Conservation (phyloP, 2,888 invertebrate species). For the Drosophila phalerata region DNA sequence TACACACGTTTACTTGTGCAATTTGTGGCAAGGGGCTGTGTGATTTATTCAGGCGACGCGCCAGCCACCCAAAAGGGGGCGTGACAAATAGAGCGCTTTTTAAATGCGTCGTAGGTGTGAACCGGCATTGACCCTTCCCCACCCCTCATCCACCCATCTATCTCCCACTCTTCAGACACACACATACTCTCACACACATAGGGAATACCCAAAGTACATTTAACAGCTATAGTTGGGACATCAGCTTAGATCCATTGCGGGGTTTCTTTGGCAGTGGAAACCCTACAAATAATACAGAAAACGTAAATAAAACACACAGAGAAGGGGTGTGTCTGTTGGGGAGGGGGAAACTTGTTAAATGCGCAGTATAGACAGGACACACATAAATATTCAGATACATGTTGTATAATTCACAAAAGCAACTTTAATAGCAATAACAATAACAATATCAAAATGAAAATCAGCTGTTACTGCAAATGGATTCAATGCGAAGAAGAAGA, state of each 20-base stretch:
- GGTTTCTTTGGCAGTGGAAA: conserved; percentile 65
- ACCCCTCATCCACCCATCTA: neutral
- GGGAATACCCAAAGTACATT: conserved; percentile 1
- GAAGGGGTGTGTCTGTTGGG: neutral
- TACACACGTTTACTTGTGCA: conserved; percentile 7
- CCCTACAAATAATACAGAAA: conserved; percentile 52
- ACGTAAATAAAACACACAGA: conserved; percentile 1
- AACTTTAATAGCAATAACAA: conserved; percentile 50
- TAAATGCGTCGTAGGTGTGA: conserved; percentile 67
- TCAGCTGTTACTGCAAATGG: conserved; percentile 45
- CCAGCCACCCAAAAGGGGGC: conserved; percentile 27
- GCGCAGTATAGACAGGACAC: conserved; percentile 61
- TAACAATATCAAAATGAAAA: conserved; percentile 37
- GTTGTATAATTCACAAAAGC: conserved; percentile 14
- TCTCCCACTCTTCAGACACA: neutral
- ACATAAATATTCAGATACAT: conserved; percentile 25
- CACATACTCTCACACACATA: neutral
- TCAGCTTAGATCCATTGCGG: conserved; percentile 50
- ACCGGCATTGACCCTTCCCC: conserved; percentile 35
- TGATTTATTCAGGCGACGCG: conserved; percentile 58
- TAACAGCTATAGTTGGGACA: conserved; percentile 7
- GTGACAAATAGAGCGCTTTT: conserved; percentile 24
- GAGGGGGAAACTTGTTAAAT: conserved; percentile 41
- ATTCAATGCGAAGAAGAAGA: neutral
- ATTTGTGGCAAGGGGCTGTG: conserved; percentile 39